Evolutionary conservation across 2,888 invertebrate species (phyloP), one percentile per base, ranked within the genome.

Genomic region (Abrostola triplasia): DNA sequence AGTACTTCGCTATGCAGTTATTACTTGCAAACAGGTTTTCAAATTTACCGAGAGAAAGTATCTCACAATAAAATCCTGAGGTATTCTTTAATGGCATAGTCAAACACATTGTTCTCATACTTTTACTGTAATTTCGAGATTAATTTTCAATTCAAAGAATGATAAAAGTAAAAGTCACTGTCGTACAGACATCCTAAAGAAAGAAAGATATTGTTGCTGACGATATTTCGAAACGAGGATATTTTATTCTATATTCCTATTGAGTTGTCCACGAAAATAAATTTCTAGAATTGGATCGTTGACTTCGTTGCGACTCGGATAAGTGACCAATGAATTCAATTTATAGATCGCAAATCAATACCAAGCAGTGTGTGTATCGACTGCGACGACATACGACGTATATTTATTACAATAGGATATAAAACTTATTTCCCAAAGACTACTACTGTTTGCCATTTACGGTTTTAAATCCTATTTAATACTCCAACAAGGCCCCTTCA

Each of bases 21-120:
- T 69, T 66, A 68, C 67, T 77, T 70, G 64, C 67, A 70, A 79
- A 75, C 80, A 63, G 73, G 80, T 77, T 79, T 63, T 38, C 11
- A 49, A 66, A 49, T 64, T 62, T 64, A 68, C 74, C 54, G 44
- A 77, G 79, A 79, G 80, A 79, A 79, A 80, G 79, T 80, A 77
- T 67, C 58, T 73, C 54, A 54, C 55, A 56, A 59, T 61, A 42
- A 51, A 67, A 72, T 69, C 62, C 64, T 55, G 61, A 62, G 66
- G 64, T 64, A 69, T 64, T 67, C 52, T 60, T 61, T 61, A 56
- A 67, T 73, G 73, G 61, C 59, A 53, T 36, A 66, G 44, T 37
- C 49, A 10, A 42, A 62, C 61, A 61, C 11, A 62, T 78, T 78
- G 61, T 76, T 61, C 37, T 40, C n/a, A 36, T 37, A 12, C 13